A percentile compares a stretch with the other conserved stretches of the same genome.
Evolutionary conservation across 2,888 invertebrate species (phyloP).

Genomic region (Polietes domitor): DNA sequence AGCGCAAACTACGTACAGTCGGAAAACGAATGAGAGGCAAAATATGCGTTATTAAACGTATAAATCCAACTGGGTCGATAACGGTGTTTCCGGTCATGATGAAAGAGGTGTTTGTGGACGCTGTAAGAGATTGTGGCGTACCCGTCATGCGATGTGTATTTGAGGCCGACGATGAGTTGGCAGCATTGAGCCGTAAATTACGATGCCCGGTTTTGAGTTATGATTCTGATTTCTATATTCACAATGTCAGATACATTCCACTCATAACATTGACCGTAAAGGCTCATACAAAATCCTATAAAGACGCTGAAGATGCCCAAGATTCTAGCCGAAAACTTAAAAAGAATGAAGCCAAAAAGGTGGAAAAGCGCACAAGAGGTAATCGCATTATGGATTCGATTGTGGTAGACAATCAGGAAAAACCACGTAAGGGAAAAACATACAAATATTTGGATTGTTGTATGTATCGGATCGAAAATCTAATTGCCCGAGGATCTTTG

Average conservation of each 20-base stretch:
- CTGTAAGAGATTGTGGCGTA: slow-evolving; percentile 85
- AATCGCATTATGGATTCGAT: slow-evolving; percentile 73
- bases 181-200: slow-evolving; percentile 88
- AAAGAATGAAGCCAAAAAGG: slow-evolving; percentile 74
- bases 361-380: slow-evolving; percentile 76
- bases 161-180: slow-evolving; percentile 95
- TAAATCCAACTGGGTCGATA: slow-evolving; percentile 83
- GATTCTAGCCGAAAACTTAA: slow-evolving; percentile 67
- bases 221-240: slow-evolving; percentile 97
- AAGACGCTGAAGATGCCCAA: slow-evolving; percentile 41
- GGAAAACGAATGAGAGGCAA: slow-evolving; percentile 83
- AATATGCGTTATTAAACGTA: slow-evolving; percentile 83
- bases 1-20: slow-evolving; percentile 86
- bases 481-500: slow-evolving; percentile 85
- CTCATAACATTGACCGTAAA: slow-evolving; percentile 85
- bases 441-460: slow-evolving; percentile 83
- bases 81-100: slow-evolving; percentile 89
- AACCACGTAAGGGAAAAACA: slow-evolving; percentile 67
- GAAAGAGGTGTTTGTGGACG: slow-evolving; percentile 88
- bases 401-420: slow-evolving; percentile 68
- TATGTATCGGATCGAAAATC: slow-evolving; percentile 87
- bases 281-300: slow-evolving; percentile 74
- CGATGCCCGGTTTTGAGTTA: slow-evolving; percentile 94
- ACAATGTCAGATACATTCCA: slow-evolving; percentile 91
- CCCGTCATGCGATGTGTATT: slow-evolving; percentile 88